Base-by-base conservation (phyloP, 1,140 invertebrate species). In the Colletes gigas region DNA sequence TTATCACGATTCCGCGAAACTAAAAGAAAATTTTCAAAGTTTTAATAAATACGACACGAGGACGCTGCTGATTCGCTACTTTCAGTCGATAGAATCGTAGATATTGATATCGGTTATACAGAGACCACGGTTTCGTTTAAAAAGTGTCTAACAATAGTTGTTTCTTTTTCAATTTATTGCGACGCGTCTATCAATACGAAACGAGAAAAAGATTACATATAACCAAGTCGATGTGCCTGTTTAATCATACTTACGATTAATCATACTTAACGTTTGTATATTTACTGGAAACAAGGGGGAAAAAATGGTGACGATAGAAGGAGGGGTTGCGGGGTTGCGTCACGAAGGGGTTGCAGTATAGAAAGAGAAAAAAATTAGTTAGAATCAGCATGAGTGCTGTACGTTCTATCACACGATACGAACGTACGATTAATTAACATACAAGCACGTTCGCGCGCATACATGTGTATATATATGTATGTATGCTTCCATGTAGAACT, bases 141-240 rank as follows among this genome's bases (percentile, higher is more conserved):
- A 57, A 50, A 50, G 6, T 50, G 12, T 50, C 54, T 57, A 9
- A 57, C n/a, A 17, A 1, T 59, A 21, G 6, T 59, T 59, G 9
- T 19, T 21, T 59, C 0, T 59, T 21, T 59, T 9, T 6, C 30
- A 55, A 30, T 68, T n/a, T 12, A 17, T 30, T 12, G 17, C 55
- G 41, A 55, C 65, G 41, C 75, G 66, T 70, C 39, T 66, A 57
- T 14, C 10, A 14, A 41, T 3, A 17, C 47, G 6, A 66, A 75
- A 55, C 30, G 74, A 57, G 30, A n/a, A 8, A 75, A 83, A 83
- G 63, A 59, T 1, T 75, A 75, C 89, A 92, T 91, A 85, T 92
- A 92, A 92, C 87, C 90, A 90, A 92, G 85, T 93, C 89, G 88
- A 93, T 93, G 92, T 93, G 92, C 92, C 92, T 93, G 90, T 92